Percentiles rank a stretch among this genome's conserved stretches.
Evolutionary conservation across 2,888 invertebrate genomes (phyloP).

Genomic region (Caenorhabditis imperialis): DNA sequence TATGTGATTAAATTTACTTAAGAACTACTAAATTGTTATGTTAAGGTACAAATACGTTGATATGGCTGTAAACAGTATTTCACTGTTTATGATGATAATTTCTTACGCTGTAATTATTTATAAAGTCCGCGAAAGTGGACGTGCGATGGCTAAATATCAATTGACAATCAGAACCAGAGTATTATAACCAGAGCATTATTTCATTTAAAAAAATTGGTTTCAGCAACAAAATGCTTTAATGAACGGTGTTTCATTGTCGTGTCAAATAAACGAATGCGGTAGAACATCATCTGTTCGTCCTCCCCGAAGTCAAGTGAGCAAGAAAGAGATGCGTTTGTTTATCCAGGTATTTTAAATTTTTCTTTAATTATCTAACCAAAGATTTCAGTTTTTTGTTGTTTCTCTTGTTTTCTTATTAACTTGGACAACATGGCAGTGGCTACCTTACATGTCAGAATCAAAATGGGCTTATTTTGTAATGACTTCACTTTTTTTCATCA

Average conservation of each 20-base stretch:
- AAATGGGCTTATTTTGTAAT: constrained; percentile 76
- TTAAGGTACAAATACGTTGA: constrained; percentile 74
- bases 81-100: constrained; percentile 72
- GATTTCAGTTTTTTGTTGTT: constrained; percentile 75
- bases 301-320: constrained; percentile 72
- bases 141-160: constrained; percentile 74
- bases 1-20: constrained; percentile 26
- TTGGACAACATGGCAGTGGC: constrained; percentile 77
- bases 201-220: not conserved
- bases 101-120: constrained; percentile 76
- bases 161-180: constrained; percentile 71
- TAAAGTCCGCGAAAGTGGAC: constrained; percentile 73
- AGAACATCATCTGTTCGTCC: constrained; percentile 68
- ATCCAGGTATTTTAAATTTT: constrained; percentile 62
- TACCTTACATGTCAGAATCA: constrained; percentile 67
- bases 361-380: not conserved
- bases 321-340: constrained; percentile 74
- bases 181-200: not conserved
- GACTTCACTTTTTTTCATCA: constrained; percentile 76
- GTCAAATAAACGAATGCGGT: constrained; percentile 61
- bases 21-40: not conserved
- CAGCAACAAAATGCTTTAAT: constrained; percentile 67
- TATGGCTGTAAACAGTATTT: constrained; percentile 72
- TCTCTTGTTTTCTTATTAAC: constrained; percentile 75
- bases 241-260: constrained; percentile 54